phyloP scores from a whole-genome alignment of 2,113 vertebrate species.

The Proterorhinus semilunaris region DNA sequence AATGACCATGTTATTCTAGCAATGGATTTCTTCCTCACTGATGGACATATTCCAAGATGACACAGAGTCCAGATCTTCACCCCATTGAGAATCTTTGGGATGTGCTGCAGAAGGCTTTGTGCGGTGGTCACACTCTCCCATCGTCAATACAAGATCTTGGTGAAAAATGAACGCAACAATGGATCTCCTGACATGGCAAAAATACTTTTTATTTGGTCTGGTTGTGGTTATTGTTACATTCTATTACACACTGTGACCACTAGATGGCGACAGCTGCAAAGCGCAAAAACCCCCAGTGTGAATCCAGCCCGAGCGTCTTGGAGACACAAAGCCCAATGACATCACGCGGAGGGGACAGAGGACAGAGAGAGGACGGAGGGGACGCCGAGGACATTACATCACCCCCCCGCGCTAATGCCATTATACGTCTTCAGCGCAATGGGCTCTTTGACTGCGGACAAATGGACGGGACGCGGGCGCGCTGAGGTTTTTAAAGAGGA shows the following conservation, averaged over 20 bases:
- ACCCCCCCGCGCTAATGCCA: conserved; percentile 69
- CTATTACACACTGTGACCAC: conserved; percentile 22
- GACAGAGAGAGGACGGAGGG: conserved; percentile 72
- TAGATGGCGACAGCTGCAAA: conserved; percentile 45
- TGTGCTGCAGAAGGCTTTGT: too few species aligned
- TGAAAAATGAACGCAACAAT: too few species aligned
- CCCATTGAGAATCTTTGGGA: too few species aligned
- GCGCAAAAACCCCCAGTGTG: not conserved
- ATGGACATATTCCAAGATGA: too few species aligned
- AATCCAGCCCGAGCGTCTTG: conserved; percentile 28
- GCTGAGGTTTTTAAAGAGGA: conserved; percentile 14
- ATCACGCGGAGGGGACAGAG: conserved; percentile 46
- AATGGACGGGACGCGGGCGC: conserved; percentile 57
- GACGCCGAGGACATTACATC: conserved; percentile 75
- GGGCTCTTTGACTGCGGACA: conserved; percentile 49
- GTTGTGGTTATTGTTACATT: not conserved
- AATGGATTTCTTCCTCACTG: too few species aligned
- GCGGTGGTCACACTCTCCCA: not conserved
- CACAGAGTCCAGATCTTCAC: too few species aligned
- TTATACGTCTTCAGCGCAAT: conserved; percentile 61
- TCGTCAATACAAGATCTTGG: not conserved
- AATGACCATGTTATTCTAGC: too few species aligned
- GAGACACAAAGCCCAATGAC: conserved; percentile 62
- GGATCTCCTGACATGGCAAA: too few species aligned
- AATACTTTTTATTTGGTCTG: too few species aligned